Conservation (phyloP, 2,797 vertebrate species). For the Pseudopleuronectes americanus region DNA sequence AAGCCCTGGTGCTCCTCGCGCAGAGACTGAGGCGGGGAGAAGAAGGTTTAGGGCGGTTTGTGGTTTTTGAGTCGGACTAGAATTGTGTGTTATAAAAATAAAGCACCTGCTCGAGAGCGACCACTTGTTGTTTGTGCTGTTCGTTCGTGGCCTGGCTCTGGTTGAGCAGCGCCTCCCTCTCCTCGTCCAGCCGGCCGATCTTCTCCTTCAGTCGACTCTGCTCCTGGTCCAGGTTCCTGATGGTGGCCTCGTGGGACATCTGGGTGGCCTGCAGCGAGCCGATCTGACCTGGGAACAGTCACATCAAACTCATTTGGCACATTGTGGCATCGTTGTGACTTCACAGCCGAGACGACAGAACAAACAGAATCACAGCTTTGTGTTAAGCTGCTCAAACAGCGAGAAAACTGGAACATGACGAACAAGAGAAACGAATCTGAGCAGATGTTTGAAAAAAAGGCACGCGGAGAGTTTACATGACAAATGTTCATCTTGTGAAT, state of each 20-base stretch:
- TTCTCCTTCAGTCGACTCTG: conserved; percentile 92
- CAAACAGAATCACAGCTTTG: too few relatives aligned
- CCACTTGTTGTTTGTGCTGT: conserved; percentile 92
- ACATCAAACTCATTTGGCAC: not conserved
- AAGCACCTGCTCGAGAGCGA: conserved; percentile 91
- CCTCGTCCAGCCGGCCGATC: conserved; percentile 91
- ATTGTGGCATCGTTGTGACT: too few relatives aligned
- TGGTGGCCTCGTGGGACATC: conserved; percentile 96
- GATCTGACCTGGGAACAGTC: conserved; percentile 89
- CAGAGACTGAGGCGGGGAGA: conserved; percentile 82
- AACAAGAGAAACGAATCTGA: not conserved
- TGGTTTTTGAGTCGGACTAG: not conserved
- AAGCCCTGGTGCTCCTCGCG: conserved; percentile 94
- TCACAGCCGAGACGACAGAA: not conserved
- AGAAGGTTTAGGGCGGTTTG: not conserved
- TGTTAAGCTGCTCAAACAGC: too few relatives aligned
- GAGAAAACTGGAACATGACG: too few relatives aligned
- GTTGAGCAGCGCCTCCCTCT: conserved; percentile 90
- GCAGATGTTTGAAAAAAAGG: not conserved
- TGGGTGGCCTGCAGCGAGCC: conserved; percentile 97
- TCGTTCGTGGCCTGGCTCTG: conserved; percentile 91
- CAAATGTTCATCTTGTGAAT: not conserved
- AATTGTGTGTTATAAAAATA: too few relatives aligned
- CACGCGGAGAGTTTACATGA: not conserved
- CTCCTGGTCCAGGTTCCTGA: conserved; percentile 95